These are phyloP conservation scores for Clinocottus analis DNA, from an alignment of 2,113 vertebrate species.

Conservation along the genomic window DNA sequence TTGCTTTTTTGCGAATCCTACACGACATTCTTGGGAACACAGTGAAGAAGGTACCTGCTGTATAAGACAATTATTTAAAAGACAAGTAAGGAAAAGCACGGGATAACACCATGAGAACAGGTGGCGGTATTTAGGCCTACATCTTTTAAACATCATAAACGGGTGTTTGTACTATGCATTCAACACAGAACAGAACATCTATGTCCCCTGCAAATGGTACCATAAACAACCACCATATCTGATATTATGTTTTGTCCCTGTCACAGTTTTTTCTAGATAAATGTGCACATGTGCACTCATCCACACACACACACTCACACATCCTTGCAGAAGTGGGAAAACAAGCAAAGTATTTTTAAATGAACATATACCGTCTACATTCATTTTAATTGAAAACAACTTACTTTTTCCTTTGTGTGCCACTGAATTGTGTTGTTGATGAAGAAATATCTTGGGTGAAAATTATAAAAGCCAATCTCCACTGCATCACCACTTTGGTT, in stretches of 20 bases:
- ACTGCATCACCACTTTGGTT: slow-evolving; percentile 68
- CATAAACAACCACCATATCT: not conserved
- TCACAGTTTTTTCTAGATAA: not conserved
- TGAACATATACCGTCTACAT: not conserved
- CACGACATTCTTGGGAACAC: slow-evolving; percentile 58
- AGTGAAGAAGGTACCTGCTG: slow-evolving; percentile 67
- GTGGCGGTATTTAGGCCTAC: not conserved
- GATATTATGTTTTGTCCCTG: not conserved
- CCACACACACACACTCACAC: not conserved
- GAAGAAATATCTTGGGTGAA: slow-evolving; percentile 65
- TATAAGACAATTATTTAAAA: slow-evolving; percentile 8
- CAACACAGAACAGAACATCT: not conserved
- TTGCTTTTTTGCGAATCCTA: slow-evolving; percentile 39
- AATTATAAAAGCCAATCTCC: slow-evolving; percentile 78
- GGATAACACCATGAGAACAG: not conserved
- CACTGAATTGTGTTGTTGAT: slow-evolving; percentile 82
- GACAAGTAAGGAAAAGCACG: not conserved
- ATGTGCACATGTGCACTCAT: slow-evolving; percentile 16
- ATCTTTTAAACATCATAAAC: not conserved
- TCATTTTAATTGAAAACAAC: not conserved
- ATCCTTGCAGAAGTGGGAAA: not conserved
- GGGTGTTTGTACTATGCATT: not conserved
- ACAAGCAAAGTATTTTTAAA: not conserved
- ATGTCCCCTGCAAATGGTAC: not conserved
- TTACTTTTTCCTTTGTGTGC: slow-evolving; percentile 70